phyloP scores from a whole-genome alignment of 2,113 vertebrate genomes.

The Protobothrops flavoviridis region DNA sequence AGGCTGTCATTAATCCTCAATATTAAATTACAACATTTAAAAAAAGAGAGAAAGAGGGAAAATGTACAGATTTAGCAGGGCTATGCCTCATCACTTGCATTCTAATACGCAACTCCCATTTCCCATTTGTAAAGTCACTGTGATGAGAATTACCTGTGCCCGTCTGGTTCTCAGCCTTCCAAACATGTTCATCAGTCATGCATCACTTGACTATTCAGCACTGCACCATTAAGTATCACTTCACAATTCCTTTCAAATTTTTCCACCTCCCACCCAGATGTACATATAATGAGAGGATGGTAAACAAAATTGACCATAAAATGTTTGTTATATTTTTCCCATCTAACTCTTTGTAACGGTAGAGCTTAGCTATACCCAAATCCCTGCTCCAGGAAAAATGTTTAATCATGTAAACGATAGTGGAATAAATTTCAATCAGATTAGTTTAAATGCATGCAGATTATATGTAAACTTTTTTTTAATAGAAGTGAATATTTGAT shows the following conservation, averaged over 20 bases:
- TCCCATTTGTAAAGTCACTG: conserved; percentile 9
- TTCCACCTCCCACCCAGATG: neutral
- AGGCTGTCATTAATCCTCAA: neutral
- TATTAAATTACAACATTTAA: neutral
- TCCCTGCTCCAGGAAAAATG: neutral
- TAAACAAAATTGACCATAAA: neutral
- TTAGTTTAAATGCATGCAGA: neutral
- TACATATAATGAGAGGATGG: neutral
- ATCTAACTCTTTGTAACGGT: neutral
- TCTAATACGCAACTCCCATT: neutral
- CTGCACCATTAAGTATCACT: neutral
- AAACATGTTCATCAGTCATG: neutral
- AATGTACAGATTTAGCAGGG: neutral
- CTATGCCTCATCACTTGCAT: neutral
- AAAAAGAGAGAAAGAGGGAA: neutral
- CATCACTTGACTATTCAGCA: neutral
- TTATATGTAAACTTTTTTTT: neutral
- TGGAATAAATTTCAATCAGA: neutral
- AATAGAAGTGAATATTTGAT: neutral
- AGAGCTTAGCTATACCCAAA: neutral
- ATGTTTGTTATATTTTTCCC: neutral
- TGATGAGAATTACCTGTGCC: neutral
- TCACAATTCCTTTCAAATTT: neutral
- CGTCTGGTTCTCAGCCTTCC: neutral
- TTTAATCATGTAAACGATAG: neutral